These are phyloP conservation scores for Drosophila kambysellisi DNA, from an alignment of 2,888 invertebrate species.

Conservation along the genomic window DNA sequence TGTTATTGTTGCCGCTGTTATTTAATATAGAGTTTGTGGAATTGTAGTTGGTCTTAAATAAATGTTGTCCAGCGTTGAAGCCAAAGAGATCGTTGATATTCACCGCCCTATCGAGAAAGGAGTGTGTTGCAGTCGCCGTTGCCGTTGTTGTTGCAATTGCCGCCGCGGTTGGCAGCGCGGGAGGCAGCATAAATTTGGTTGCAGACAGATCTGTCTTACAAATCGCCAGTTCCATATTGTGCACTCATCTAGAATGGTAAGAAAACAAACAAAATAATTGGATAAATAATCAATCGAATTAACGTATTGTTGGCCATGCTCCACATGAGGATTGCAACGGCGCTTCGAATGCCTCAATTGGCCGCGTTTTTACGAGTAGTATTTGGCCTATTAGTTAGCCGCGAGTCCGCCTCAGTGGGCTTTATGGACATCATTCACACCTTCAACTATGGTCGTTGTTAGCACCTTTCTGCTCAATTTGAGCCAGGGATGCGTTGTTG, in stretches of 20 bases:
- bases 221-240: conserved; percentile 83
- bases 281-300: conserved; percentile 10
- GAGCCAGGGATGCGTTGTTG: conserved; percentile 55
- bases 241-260: conserved; percentile 72
- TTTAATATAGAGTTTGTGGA: conserved; percentile 39
- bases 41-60: conserved; percentile 60
- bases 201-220: conserved; percentile 83
- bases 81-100: conserved; percentile 77
- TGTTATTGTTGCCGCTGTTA: conserved; percentile 33
- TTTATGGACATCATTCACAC: conserved; percentile 66
- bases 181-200: conserved; percentile 83
- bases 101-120: conserved; percentile 75
- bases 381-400: conserved; percentile 58
- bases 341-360: conserved; percentile 23
- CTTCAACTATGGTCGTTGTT: conserved; percentile 62
- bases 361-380: conserved; percentile 24
- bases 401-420: conserved; percentile 1
- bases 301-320: background rate
- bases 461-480: conserved; percentile 73
- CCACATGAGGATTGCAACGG: conserved; percentile 10
- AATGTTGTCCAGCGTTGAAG: conserved; percentile 76
- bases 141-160: conserved; percentile 70
- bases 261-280: conserved; percentile 25
- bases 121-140: conserved; percentile 60
- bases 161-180: conserved; percentile 64